Conservation (phyloP, 2,888 invertebrate genomes). For the Myopa testacea region DNA sequence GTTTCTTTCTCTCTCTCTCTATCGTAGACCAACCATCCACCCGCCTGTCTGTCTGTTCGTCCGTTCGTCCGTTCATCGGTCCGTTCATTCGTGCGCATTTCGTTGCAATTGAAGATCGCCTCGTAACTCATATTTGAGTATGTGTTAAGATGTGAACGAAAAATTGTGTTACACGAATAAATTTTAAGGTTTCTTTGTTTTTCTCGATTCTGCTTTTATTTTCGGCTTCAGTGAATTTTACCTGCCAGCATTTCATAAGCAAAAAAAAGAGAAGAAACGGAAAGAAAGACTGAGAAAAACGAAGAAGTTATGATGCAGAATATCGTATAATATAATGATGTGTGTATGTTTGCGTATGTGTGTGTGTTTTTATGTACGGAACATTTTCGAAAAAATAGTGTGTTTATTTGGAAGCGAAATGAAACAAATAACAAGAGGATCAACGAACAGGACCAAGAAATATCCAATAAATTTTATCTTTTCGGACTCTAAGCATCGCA, state of each 20-base stretch:
- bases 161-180: constrained; percentile 47
- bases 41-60: not conserved
- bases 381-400: no score
- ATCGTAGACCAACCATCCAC: not conserved
- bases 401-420: no score
- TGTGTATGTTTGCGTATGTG: not conserved
- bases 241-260: not conserved
- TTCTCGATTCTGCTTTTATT: not conserved
- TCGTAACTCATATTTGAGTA: constrained; percentile 53
- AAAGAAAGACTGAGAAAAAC: not conserved
- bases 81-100: not conserved
- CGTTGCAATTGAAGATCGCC: constrained; percentile 47
- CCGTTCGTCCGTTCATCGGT: not conserved
- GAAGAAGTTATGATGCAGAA: no score
- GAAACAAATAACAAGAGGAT: no score
- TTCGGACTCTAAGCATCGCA: no score
- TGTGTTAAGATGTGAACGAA: constrained; percentile 54
- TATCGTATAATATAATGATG: no score
- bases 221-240: constrained; percentile 2
- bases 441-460: no score
- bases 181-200: constrained; percentile 42
- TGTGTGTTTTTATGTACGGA: no score
- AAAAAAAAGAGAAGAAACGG: not conserved
- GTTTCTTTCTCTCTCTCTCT: no score
- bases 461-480: no score